A percentile compares a stretch with the other conserved stretches of the same genome.
These are phyloP conservation scores for Temnothorax ravouxi DNA, from an alignment of 2,888 invertebrate species.

Conservation along the genomic window DNA sequence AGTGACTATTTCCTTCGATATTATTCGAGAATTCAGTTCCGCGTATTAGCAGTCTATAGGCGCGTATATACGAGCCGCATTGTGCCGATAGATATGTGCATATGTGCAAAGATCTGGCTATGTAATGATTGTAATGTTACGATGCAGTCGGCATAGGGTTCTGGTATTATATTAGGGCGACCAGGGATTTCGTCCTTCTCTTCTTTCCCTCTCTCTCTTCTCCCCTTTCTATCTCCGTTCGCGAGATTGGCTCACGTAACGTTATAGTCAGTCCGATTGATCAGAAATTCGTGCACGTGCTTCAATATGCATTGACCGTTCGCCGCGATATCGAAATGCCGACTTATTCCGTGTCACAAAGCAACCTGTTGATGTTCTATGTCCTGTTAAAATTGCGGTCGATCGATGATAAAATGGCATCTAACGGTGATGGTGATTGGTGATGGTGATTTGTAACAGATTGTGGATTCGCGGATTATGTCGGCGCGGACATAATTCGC, in stretches of 20 bases:
- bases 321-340: constrained; percentile 26
- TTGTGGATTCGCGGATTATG: constrained; percentile 3
- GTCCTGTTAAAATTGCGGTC: constrained; percentile 16
- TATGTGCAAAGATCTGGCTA: constrained; percentile 12
- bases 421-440: background rate
- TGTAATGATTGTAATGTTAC: background rate
- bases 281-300: constrained; percentile 20
- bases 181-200: background rate
- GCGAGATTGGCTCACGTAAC: constrained; percentile 8
- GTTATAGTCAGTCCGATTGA: constrained; percentile 49
- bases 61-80: constrained; percentile 10
- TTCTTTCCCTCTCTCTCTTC: too few species aligned
- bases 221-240: background rate
- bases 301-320: constrained; percentile 23
- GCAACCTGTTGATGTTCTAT: constrained; percentile 79
- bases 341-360: constrained; percentile 58
- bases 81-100: constrained; percentile 5
- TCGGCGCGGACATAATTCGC: background rate
- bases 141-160: background rate
- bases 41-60: constrained; percentile 21
- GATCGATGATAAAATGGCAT: background rate
- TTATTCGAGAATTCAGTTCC: constrained; percentile 44
- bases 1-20: constrained; percentile 55
- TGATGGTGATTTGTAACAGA: background rate
- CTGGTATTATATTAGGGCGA: background rate